Percentiles rank a stretch among this genome's conserved stretches.
Conservation (phyloP, 2,113 vertebrate species). For the Heteronetta atricapilla region DNA sequence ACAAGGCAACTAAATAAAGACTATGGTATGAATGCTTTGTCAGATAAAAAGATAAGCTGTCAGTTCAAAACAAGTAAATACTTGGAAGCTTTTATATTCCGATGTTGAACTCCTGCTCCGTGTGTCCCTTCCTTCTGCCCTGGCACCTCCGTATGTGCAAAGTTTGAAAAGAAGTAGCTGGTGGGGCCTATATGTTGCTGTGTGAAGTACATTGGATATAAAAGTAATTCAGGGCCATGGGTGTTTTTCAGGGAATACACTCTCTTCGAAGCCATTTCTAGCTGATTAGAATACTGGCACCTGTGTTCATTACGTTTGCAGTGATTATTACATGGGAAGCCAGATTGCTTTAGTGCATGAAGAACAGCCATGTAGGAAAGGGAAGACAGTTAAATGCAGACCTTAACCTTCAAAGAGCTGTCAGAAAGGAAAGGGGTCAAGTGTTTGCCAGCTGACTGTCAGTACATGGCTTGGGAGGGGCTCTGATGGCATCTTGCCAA, state of each 20-base stretch:
- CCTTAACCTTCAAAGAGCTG: not conserved
- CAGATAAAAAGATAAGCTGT: not conserved
- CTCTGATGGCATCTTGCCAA: not conserved
- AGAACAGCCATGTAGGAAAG: not conserved
- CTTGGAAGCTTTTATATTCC: not conserved
- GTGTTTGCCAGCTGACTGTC: not conserved
- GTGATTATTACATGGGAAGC: not conserved
- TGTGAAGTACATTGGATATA: not conserved
- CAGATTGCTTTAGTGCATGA: not conserved
- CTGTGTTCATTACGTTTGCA: not conserved
- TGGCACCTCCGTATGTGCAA: not conserved
- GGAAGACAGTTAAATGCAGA: not conserved
- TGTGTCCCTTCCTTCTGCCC: not conserved
- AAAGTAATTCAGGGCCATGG: not conserved
- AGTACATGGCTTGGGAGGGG: not conserved
- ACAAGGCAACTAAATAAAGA: not conserved
- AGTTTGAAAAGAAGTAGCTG: not conserved
- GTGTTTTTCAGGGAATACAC: not conserved
- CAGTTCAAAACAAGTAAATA: not conserved
- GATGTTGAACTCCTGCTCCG: not conserved
- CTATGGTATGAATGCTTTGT: not conserved
- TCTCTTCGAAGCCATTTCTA: not conserved
- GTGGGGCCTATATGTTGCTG: not conserved
- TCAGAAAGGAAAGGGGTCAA: not conserved
- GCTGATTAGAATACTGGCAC: not conserved